Base-by-base conservation (phyloP, 64 coral and sea anemone species). In the Cladopsammia gracilis region DNA sequence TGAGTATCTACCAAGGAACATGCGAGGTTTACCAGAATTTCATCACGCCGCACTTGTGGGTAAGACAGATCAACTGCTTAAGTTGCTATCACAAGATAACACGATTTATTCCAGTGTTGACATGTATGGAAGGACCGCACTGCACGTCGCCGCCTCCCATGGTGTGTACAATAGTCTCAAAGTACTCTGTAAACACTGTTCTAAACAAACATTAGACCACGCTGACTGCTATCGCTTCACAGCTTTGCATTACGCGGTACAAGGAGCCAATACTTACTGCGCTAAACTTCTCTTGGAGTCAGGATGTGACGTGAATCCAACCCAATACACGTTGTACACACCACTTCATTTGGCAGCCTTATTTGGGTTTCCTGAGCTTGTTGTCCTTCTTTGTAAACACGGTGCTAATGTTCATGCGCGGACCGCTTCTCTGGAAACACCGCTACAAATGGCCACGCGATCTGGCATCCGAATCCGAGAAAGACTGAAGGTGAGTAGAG, bases 221-320 rank as follows among this genome's bases (percentile, higher is more conserved):
- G 18, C 69, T 3, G 94, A 96, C 22, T 82, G 52, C 53, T 96
- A 84, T 68, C 84, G 94, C 16, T 92, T 74, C 57, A 84, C 76
- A 16, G 75, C 83, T 43, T 83, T 96, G 9, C 94, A 96, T 13
- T 96, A 96, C 52, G 90, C 94, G 6, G 94, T 92, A 0, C 94
- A 92, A 18, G 48, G 75, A 60, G 62, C 89, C 16, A 71, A 82
- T 22, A 83, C 64, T 68, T 65, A 85, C 62, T 75, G 81, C 20
- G 76, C 79, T 2, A 91, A 92, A 53, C 16, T 75, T 18, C 84
- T 96, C 2, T 84, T 96, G 58, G 72, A 78, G 46, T 52, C 71
- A 54, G 76, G 90, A 12, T 90, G 67, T 18, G 26, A 89, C 34
- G 54, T 74, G 3, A 88, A 96, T 45, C 51, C 77, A 46, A 19